Conservation (phyloP, 2,113 vertebrate species). For the Mungos mungo region DNA sequence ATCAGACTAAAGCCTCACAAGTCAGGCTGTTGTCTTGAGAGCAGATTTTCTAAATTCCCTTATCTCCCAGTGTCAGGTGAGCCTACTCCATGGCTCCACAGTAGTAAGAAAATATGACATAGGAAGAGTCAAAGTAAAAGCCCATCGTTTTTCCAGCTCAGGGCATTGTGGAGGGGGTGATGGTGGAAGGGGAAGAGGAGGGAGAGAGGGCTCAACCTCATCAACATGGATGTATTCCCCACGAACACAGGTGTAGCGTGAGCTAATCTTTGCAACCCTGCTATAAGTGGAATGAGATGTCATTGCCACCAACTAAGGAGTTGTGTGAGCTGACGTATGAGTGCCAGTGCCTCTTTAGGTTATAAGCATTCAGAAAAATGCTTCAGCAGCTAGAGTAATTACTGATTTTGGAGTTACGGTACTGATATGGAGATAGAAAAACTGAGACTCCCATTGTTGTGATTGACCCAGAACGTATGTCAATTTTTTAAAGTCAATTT, state of each 20-base stretch:
- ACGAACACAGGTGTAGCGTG: not conserved
- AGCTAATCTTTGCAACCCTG: not conserved
- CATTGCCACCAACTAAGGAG: too few relatives aligned
- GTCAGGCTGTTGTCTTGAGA: slow-evolving; percentile 31
- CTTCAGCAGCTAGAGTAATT: not conserved
- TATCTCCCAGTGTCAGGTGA: slow-evolving; percentile 51
- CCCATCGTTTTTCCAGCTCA: not conserved
- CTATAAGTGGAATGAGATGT: fast-evolving
- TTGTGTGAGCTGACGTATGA: too few relatives aligned
- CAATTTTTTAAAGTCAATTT: not conserved
- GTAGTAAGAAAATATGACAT: not conserved
- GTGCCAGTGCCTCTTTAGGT: not conserved
- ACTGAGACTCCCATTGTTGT: not conserved
- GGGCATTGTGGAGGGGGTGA: not conserved
- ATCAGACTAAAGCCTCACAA: slow-evolving; percentile 38
- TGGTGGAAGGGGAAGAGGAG: too few relatives aligned
- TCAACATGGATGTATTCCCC: not conserved
- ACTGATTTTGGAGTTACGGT: not conserved
- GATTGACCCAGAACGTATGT: not conserved
- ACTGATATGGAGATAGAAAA: not conserved
- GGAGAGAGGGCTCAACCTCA: not conserved
- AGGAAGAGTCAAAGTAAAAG: not conserved
- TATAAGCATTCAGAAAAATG: not conserved
- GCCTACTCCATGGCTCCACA: not conserved
- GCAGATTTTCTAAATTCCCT: slow-evolving; percentile 61